A percentile compares a stretch with the other conserved stretches of the same genome.
These are phyloP conservation scores for Isichthys henryi DNA, from an alignment of 2,113 vertebrate genomes.

Conservation along the genomic window DNA sequence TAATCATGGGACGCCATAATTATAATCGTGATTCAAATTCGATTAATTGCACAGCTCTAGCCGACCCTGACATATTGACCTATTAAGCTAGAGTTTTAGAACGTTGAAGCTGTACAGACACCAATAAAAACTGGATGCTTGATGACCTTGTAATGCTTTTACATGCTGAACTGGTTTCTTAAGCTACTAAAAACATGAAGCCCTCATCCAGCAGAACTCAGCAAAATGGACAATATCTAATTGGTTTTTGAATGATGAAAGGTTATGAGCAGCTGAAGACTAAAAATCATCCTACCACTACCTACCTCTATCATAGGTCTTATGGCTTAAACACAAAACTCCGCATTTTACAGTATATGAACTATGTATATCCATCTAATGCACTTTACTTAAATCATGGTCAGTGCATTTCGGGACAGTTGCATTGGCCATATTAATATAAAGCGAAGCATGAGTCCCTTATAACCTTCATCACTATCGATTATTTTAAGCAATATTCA, in stretches of 20 bases:
- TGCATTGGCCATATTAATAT: background rate
- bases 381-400: background rate
- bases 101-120: background rate
- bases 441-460: no score
- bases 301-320: background rate
- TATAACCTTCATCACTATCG: background rate
- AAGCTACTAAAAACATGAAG: no score
- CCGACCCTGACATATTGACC: background rate
- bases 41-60: no score
- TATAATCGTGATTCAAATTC: no score
- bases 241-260: background rate
- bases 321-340: background rate
- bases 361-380: background rate
- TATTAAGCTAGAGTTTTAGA: background rate
- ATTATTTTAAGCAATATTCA: constrained; percentile 38
- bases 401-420: background rate
- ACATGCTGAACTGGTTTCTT: background rate
- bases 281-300: no score
- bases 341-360: background rate
- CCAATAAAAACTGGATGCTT: no score
- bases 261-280: background rate
- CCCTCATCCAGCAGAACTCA: no score
- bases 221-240: background rate
- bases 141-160: background rate
- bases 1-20: no score